phyloP scores from a whole-genome alignment of 2,888 invertebrate genomes.

The Caenorhabditis sp. region DNA sequence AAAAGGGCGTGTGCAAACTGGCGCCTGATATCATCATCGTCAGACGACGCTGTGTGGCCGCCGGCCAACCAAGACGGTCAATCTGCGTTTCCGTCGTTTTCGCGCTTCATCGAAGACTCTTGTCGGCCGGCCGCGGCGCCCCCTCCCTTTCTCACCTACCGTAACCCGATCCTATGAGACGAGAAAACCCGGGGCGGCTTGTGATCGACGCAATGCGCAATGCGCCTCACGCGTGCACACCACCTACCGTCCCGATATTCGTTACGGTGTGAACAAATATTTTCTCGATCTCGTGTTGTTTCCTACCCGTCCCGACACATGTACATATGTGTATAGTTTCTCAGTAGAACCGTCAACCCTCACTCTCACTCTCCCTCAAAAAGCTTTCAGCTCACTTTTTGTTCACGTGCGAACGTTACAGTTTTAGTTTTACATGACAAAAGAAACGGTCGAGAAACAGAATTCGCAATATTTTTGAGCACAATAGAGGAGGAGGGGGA shows the following conservation, averaged over 20 bases:
- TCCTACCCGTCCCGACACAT: conserved; percentile 45
- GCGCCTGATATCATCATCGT: conserved; percentile 33
- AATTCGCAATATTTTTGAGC: too few relatives aligned
- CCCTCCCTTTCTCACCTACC: conserved; percentile 26
- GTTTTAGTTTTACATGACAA: conserved; percentile 19
- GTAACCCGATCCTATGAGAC: conserved; percentile 51
- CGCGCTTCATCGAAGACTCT: conserved; percentile 35
- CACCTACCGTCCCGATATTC: conserved; percentile 39
- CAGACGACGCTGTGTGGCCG: conserved; percentile 37
- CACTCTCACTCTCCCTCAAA: background rate
- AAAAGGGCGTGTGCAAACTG: conserved; percentile 26
- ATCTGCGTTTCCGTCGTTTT: conserved; percentile 45
- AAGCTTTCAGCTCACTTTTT: background rate
- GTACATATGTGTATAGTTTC: conserved; percentile 49
- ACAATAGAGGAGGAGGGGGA: background rate
- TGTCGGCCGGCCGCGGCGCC: conserved; percentile 16
- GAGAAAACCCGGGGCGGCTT: conserved; percentile 24
- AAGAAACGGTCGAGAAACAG: background rate
- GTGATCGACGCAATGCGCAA: conserved; percentile 39
- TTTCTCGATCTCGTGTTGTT: conserved; percentile 12
- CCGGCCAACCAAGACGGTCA: conserved; percentile 48
- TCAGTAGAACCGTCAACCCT: conserved; percentile 1
- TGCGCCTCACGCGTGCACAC: conserved; percentile 52
- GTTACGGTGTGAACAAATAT: conserved; percentile 56
- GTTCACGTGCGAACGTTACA: background rate